These are phyloP conservation scores for Lycaon pictus DNA, from an alignment of 2,113 vertebrate species.

Conservation along the genomic window DNA sequence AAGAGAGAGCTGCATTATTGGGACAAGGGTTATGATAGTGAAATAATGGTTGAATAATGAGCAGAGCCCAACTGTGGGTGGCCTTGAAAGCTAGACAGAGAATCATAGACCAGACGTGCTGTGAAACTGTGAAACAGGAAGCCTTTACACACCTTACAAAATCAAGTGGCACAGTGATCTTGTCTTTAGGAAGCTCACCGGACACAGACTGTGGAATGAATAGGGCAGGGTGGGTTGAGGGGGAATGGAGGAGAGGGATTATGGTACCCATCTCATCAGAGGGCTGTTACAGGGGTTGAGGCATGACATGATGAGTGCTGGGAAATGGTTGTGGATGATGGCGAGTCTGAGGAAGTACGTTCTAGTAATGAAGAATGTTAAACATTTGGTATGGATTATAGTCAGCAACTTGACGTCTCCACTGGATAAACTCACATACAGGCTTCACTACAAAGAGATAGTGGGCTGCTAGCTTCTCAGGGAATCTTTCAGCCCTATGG, in stretches of 20 bases:
- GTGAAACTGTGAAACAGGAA: constrained; percentile 23
- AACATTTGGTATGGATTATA: neutral
- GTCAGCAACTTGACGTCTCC: neutral
- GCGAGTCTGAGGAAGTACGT: neutral
- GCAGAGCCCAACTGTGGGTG: too few relatives aligned
- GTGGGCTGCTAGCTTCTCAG: neutral
- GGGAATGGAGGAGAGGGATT: neutral
- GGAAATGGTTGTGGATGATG: neutral
- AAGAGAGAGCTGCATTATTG: neutral
- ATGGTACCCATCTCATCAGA: neutral
- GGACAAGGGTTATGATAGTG: neutral
- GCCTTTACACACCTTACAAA: neutral
- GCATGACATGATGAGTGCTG: neutral
- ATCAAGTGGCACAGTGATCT: neutral
- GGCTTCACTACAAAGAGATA: constrained; percentile 24
- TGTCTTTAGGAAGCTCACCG: neutral
- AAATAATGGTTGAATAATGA: neutral
- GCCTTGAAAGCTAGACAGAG: neutral
- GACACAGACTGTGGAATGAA: neutral
- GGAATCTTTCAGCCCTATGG: neutral
- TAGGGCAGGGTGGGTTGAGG: neutral
- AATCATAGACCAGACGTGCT: neutral
- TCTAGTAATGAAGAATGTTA: neutral
- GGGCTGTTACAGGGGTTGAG: neutral
- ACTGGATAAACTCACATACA: neutral